Evolutionary conservation across 2,113 vertebrate species (phyloP), one percentile per base, ranked within the genome.

Genomic region (Pionites leucogaster): DNA sequence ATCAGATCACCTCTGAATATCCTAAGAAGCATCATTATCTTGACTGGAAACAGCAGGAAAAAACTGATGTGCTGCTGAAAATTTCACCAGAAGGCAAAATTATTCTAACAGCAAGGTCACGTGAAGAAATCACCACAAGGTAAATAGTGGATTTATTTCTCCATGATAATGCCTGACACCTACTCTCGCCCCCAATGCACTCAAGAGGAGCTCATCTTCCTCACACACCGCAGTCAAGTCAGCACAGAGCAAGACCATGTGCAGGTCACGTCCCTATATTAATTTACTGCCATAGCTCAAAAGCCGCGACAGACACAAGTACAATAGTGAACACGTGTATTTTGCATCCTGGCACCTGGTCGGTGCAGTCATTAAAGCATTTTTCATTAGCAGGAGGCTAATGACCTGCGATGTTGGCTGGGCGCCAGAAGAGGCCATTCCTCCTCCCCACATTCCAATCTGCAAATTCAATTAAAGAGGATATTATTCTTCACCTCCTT

Each of bases 311-410:
- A 65, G 52, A 55, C 52, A 27, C 19, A 49, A 50, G 41, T 12
- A 24, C 31, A 47, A 35, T 2, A 60, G n/a, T 4, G 2, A 70
- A 47, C 15, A 70, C 0, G 0, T 3, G 2, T 20, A 37, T 50
- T 77, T 64, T n/a, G n/a, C 17, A 52, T 33, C 78, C 81, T 69
- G 67, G 82, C 31, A 79, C 75, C 62, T 35, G 27, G 23, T 25
- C 2, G 0, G 6, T 33, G 59, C 68, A 11, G 23, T 39, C 64
- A 92, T 78, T 67, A 67, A 59, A 39, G 46, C 37, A 49, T 49
- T 83, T 59, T 49, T 78, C 46, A 60, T 23, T 44, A 79, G 27
- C 39, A 65, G 71, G 86, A 69, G 52, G 41, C 14, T 53, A 44
- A 68, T 2, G 7, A 60, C 18, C 17, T 7, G 1, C 17, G 49